Evolutionary conservation across 2,113 vertebrate genomes (phyloP).

Genomic region (Anarrhichthys ocellatus): DNA sequence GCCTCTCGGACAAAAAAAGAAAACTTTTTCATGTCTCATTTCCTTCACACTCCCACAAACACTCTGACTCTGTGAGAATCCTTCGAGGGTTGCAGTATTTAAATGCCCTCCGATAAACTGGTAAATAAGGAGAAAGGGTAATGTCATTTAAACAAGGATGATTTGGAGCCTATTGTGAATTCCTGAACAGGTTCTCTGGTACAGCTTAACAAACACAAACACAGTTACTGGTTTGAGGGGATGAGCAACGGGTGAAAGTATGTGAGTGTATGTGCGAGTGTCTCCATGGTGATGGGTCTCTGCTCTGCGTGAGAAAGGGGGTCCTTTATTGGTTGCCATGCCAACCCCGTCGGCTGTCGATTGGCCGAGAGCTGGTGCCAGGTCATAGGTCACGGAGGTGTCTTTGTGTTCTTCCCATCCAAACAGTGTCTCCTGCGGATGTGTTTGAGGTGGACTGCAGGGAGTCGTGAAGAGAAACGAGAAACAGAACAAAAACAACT

Average conservation of each 20-base stretch:
- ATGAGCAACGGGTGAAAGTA: conserved; percentile 53
- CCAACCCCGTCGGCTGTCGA: conserved; percentile 65
- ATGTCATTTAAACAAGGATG: conserved; percentile 12
- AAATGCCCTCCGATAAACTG: neutral
- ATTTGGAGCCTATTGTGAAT: neutral
- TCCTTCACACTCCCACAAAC: conserved; percentile 18
- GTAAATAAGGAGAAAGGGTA: neutral
- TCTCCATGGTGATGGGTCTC: conserved; percentile 80
- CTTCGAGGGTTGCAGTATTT: conserved; percentile 13
- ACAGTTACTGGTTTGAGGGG: conserved; percentile 34
- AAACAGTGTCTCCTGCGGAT: conserved; percentile 38
- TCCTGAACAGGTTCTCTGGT: neutral
- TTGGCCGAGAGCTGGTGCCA: conserved; percentile 72
- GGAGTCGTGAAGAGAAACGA: conserved; percentile 19
- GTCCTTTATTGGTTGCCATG: conserved; percentile 78
- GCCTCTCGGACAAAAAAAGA: conserved; percentile 57
- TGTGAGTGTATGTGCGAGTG: conserved; percentile 63
- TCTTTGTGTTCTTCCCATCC: conserved; percentile 62
- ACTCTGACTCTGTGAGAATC: conserved; percentile 14
- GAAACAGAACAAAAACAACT: conserved; percentile 31
- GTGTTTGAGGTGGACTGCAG: conserved; percentile 7
- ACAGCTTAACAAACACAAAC: conserved; percentile 8
- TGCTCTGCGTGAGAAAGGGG: conserved; percentile 80
- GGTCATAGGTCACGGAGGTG: conserved; percentile 79
- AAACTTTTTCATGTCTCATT: conserved; percentile 47